Evolutionary conservation across 2,797 vertebrate genomes (phyloP), one percentile per base, ranked within the genome.

Genomic region (Bothrops alternatus): DNA sequence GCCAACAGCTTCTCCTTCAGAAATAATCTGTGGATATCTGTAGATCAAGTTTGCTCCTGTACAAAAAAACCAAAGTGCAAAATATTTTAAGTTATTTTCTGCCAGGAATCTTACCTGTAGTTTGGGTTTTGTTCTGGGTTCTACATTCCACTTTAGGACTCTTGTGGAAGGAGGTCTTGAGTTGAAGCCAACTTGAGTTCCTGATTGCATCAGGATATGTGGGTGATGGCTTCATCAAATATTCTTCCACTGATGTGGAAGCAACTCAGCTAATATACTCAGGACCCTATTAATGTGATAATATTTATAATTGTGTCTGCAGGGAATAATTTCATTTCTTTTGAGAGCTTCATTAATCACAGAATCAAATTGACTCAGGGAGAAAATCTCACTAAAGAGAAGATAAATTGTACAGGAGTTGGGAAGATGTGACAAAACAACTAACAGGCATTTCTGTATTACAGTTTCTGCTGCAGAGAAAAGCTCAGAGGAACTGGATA

Each of bases 331-430:
- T 88, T 92, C 63, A 86, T 93, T 94, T 95, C 86, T 92, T 90
- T 63, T 78, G 89, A 95, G 60, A 92, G 90, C 91, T 95, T 94
- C 95, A 95, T 96, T 95, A 95, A 94, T 96, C 94, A 93, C 0
- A 8, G 63, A 47, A 78, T 95, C 96, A 91, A 92, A 89, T 3
- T 1, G 94, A 91, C 90, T 94, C 23, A 0, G 3, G 14, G 90
- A 88, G 86, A 91, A 56, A 4, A 88, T 42, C 93, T 93, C 93
- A 88, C 91, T 87, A 3, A 55, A 0, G 0, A 93, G 56, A 89
- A 92, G 93, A 93, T 90, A 90, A 94, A 95, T 82, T 60, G 0
- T 32, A 4, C 0, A 57, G 94, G 85, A 88, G 85, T 88, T 2
- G 11, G 93, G 26, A 91, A 63, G 88, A 86, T 87, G 89, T 93